Evolutionary conservation across 2,797 vertebrate genomes (phyloP), one percentile per base, ranked within the genome.

Genomic region (Acanthis flammea): DNA sequence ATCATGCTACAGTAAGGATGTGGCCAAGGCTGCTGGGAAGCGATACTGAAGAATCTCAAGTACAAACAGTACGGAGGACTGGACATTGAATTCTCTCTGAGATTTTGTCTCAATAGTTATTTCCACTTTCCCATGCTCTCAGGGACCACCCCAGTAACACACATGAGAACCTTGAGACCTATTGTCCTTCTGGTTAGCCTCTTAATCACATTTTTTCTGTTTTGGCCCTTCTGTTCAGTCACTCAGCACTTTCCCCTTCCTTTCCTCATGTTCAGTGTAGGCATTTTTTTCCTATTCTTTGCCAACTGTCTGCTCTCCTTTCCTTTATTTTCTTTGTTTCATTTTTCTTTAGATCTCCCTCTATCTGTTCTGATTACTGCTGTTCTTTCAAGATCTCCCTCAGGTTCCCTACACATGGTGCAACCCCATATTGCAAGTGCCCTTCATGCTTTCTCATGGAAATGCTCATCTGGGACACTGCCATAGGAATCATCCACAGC

Each of bases 11-110:
- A 50, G n/a, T 51, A 37, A 88, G 85, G 91, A 96, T 92, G 90
- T 94, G 95, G 91, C 47, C 76, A 81, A 61, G 68, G 73, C 85
- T 96, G 76, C 76, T 88, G 35, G 28, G 30, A 75, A 21, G 13
- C 19, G 93, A 96, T 91, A 92, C 11, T 17, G 50, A 68, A 81
- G 61, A 81, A 84, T 51, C 57, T 65, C 58, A 51, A 68, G 57
- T 41, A 51, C 47, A 70, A 86, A 74, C 0, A 44, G 17, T 42
- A 14, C 12, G 19, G 33, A 76, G 33, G 9, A 73, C 67, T 54
- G 39, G 11, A 22, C 5, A 3, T 41, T 16, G 82, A 89, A 68
- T 62, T 12, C 7, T 60, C 5, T 35, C 16, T 58, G 51, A 82
- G 83, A 88, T 75, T 86, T 6, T 47, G 35, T 72, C 53, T 89